Base-by-base conservation (phyloP, 2,888 invertebrate genomes). In the Drosophila pseudotalamancana region DNA sequence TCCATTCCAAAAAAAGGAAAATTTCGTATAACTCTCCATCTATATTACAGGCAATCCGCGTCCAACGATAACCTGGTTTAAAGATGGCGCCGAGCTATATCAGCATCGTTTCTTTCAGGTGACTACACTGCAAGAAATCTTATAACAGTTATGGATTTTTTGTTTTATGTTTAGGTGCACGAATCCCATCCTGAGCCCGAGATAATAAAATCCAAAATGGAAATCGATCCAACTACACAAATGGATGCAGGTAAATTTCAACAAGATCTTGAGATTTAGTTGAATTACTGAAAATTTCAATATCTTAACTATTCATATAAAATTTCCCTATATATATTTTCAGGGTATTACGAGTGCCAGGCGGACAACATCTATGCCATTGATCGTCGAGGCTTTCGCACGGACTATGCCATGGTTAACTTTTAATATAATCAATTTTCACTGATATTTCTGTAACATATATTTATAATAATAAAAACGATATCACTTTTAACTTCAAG, bases 11-110 rank as follows among this genome's bases (percentile, higher is more conserved):
- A 25, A 25, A 25, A 25, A 0, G 11, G n/a, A 1, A 12, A 12
- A 31, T 8, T 32, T 14, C 14, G 3, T 32, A 14, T 2, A 1
- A 6, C 6, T 29, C 11, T 34, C 16, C 21, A 8, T 23, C 14
- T 9, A 14, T 27, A 27, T 59, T 32, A 3, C 4, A 95, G 91
- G 91, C 12, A 89, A 90, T 64, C 98, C 98, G 0, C 92, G 97
- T 50, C 98, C 98, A 0, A 96, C 97, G 71, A 97, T 98, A 66
- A 98, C 97, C 16, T 98, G 98, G 98, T 97, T 96, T 90, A 98
- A 98, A 90, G 98, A 98, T 90, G 98, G 97, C 35, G 95, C 96
- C n/a, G 98, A 98, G 92, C 95, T 98, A 81, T 97, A 97, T 88
- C 95, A 96, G 11, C 97, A 97, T 92, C 94, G 95, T 65, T 97